Evolutionary conservation across 2,797 vertebrate species (phyloP), one percentile per base, ranked within the genome.

Genomic region (Notoglanidium macrostoma): DNA sequence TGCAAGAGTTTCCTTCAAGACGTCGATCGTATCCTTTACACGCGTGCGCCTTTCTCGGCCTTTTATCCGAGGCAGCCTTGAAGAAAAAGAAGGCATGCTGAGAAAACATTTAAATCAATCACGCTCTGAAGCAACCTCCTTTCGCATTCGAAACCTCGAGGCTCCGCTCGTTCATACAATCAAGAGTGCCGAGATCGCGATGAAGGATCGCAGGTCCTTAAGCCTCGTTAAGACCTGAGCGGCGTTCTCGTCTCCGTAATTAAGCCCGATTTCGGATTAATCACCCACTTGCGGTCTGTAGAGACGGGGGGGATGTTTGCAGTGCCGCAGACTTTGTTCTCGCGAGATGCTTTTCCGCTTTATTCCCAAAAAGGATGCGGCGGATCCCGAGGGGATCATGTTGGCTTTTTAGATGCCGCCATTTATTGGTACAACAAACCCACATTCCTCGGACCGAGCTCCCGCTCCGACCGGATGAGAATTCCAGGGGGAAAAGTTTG

Each of bases 221-320:
- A 79, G 84, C 85, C 59, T 80, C n/a, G 72, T 85, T 72, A 70
- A 84, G 87, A 77, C 79, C 59, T 44, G 83, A 46, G 65, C 68
- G 46, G 79, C 85, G 89, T 85, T 90, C 93, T 92, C 88, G 0
- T 92, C 91, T 87, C 92, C 92, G 90, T 94, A 94, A 95, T 95
- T 95, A 94, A 91, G 94, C 92, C 91, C 92, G 92, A 93, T 93
- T 93, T 91, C 93, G 89, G 88, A 94, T 94, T 90, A 89, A 92
- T 93, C 92, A 91, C 93, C 94, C 93, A 92, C 94, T 93, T 92
- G 92, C 92, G 91, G 92, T 92, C 61, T 17, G 35, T 23, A 44
- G 57, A 44, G 35, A 44, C 23, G 32, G 29, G 26, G 51, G 59
- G n/a, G n/a, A 10, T 19, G 26, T 65, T 32, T 55, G 44, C 73